Conservation (phyloP, 2,888 invertebrate species). For the Eilema griseolum region DNA sequence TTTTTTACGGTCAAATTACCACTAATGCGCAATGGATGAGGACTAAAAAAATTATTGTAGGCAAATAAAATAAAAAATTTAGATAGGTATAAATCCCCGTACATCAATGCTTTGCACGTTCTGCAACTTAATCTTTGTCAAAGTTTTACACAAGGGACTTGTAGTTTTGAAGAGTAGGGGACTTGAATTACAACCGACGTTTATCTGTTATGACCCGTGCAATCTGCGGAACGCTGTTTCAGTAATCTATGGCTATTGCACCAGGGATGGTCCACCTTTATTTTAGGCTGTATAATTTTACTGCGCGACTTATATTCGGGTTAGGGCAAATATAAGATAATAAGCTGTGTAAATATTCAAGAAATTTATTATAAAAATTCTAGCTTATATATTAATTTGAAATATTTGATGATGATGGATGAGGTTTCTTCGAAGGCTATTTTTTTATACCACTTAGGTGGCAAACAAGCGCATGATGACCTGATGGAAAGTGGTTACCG, state of each 20-base stretch:
- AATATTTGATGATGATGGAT: no score
- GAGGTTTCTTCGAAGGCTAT: no score
- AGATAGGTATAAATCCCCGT: not conserved
- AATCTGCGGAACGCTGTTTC: slow-evolving; percentile 69
- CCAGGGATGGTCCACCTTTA: slow-evolving; percentile 52
- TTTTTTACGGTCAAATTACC: not conserved
- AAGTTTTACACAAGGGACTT: slow-evolving; percentile 63
- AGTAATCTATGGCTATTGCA: slow-evolving; percentile 68
- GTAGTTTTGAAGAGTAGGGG: slow-evolving; percentile 58
- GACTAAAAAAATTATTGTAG: no score
- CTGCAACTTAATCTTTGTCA: slow-evolving; percentile 41
- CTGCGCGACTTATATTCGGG: slow-evolving; percentile 45
- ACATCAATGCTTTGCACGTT: not conserved
- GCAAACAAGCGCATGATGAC: no score
- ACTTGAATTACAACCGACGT: slow-evolving; percentile 73
- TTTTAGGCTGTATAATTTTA: slow-evolving; percentile 46
- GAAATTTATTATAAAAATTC: not conserved
- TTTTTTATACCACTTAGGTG: no score
- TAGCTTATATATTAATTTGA: not conserved
- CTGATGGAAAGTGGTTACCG: no score
- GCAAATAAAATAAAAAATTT: no score
- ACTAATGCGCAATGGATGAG: not conserved
- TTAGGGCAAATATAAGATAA: slow-evolving; percentile 22
- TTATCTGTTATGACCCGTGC: slow-evolving; percentile 81
- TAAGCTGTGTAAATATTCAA: not conserved